Conservation (phyloP, 2,888 invertebrate genomes). For the Acronicta aceris region DNA sequence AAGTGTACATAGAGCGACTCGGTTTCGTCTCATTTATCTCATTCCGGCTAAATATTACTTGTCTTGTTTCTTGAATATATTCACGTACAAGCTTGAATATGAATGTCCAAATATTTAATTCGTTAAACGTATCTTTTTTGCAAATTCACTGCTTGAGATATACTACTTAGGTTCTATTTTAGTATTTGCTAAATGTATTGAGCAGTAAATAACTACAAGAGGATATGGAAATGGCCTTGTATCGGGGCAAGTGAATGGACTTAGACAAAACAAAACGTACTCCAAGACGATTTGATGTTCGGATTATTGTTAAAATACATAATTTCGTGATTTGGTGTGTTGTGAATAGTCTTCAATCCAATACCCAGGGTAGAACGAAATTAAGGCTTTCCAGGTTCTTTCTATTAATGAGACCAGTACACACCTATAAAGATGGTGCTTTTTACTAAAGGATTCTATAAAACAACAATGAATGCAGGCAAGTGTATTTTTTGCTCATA, state of each 20-base stretch:
- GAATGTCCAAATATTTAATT: not conserved
- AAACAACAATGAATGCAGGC: not conserved
- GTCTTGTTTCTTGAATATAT: not conserved
- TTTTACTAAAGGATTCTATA: not conserved
- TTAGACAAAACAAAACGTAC: slow-evolving; percentile 21
- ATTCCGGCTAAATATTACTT: slow-evolving; percentile 14
- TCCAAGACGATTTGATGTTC: too few species aligned
- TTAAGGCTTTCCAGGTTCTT: too few species aligned
- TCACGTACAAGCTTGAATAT: not conserved
- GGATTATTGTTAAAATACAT: too few species aligned
- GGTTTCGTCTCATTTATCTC: slow-evolving; percentile 8
- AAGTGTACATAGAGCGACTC: slow-evolving; percentile 7
- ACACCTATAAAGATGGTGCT: too few species aligned
- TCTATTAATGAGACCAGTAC: too few species aligned
- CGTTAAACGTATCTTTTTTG: slow-evolving; percentile 4
- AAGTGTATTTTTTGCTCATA: not conserved
- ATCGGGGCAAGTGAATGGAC: slow-evolving; percentile 33
- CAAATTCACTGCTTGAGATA: slow-evolving; percentile 2
- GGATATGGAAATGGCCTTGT: slow-evolving; percentile 34
- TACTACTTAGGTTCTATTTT: slow-evolving; percentile 1
- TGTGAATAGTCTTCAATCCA: too few species aligned
- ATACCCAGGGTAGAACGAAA: too few species aligned
- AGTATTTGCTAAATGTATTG: slow-evolving; percentile 14
- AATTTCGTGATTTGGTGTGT: too few species aligned
- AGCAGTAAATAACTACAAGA: slow-evolving; percentile 18